These are phyloP conservation scores for Diadophis punctatus DNA, from an alignment of 2,113 vertebrate species.

Conservation along the genomic window DNA sequence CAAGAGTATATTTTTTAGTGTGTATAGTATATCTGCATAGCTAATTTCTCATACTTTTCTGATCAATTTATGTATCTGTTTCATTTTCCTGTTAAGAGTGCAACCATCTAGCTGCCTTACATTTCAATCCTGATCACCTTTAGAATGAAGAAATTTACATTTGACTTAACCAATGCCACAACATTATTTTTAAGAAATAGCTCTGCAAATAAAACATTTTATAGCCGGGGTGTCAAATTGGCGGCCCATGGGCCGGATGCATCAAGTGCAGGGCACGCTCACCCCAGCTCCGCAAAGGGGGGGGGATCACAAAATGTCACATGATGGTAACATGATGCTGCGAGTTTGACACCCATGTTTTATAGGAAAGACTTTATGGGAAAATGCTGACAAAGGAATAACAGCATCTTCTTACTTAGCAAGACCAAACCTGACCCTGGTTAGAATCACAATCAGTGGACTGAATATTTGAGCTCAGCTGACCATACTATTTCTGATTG, in stretches of 20 bases:
- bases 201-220: not conserved
- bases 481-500: not conserved
- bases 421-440: not conserved
- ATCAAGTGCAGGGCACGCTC: too few relatives aligned
- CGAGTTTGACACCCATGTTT: too few relatives aligned
- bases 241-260: too few relatives aligned
- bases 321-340: too few relatives aligned
- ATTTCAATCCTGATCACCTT: not conserved
- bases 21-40: not conserved
- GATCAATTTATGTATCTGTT: not conserved
- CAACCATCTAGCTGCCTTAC: not conserved
- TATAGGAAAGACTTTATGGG: not conserved
- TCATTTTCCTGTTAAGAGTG: not conserved
- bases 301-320: too few relatives aligned
- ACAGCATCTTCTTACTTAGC: not conserved
- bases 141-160: not conserved
- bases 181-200: not conserved
- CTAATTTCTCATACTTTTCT: not conserved
- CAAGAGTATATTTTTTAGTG: not conserved
- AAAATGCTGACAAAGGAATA: not conserved
- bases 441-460: not conserved
- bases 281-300: too few relatives aligned
- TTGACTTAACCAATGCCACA: not conserved
- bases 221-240: too few relatives aligned
- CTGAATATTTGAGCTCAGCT: not conserved